phyloP scores from a whole-genome alignment of 2,888 invertebrate genomes.

The Troides aeacus region DNA sequence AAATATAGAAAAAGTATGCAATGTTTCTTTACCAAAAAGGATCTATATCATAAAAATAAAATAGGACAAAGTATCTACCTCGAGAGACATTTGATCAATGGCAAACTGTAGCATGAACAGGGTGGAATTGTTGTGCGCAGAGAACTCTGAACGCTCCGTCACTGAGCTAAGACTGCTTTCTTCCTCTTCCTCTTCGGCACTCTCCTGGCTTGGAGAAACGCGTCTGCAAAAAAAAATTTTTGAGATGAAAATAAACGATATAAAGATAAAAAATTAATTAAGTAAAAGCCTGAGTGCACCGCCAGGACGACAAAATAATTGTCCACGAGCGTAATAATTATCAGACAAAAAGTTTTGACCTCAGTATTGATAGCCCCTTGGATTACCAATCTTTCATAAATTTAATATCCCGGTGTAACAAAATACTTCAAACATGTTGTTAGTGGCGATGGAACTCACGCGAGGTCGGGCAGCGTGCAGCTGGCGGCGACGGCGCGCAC shows the following conservation, averaged over 20 bases:
- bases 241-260: not conserved
- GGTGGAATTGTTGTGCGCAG: conserved; percentile 75
- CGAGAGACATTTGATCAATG: conserved; percentile 91
- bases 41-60: no score
- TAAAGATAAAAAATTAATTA: not conserved
- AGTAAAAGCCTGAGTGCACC: no score
- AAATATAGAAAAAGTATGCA: no score
- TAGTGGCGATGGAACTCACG: conserved; percentile 7
- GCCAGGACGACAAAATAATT: no score
- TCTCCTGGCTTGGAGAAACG: conserved; percentile 33
- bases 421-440: no score
- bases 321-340: no score
- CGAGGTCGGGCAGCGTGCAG: conserved; percentile 23
- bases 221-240: not conserved
- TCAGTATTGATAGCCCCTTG: no score
- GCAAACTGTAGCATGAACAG: conserved; percentile 91
- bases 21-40: no score
- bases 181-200: conserved; percentile 51
- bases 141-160: conserved; percentile 62
- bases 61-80: conserved; percentile 62
- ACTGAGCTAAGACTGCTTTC: conserved; percentile 69
- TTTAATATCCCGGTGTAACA: no score
- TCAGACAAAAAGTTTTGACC: no score
- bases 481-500: conserved; percentile 60
- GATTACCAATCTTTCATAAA: no score